Evolutionary conservation across 2,113 vertebrate genomes (phyloP), one percentile per base, ranked within the genome.

Genomic region (Synodontis membranacea): DNA sequence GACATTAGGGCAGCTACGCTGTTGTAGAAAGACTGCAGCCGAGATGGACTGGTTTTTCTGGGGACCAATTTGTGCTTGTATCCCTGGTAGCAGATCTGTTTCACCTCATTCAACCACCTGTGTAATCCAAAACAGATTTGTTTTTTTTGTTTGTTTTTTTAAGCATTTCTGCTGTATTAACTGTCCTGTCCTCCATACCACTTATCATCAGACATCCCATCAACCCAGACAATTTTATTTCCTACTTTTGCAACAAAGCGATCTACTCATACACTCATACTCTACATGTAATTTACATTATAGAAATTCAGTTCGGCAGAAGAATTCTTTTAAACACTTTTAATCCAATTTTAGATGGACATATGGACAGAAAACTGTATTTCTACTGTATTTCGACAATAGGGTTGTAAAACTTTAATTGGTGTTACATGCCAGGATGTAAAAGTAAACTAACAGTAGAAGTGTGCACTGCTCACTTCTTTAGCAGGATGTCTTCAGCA

Each of bases 71-170:
- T 96, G 76, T 78, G 90, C 87, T 95, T 96, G 92, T 88, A 94
- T 42, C 94, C 95, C 86, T 94, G 92, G 87, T 93, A 93, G 92
- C 94, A 96, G 89, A 97, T 96, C 83, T 95, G 93, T 83, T 96
- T 94, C 62, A 97, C 95, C 91, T 96, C 94, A 70, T 94, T 92
- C 91, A 96, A 86, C 97, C 97, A 98, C 83, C 97, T 98, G 85
- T 88, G 64, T 56, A 10, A 83, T 70, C 21, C 74, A 92, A 93
- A 91, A 75, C 5, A 42, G 11, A 62, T 72, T 72, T 12, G n/a
- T n/a, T n/a, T n/a, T n/a, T n/a, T n/a, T n/a, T n/a, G n/a, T n/a
- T n/a, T n/a, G n/a, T 42, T 72, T 23, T 66, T 66, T 50, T 19
- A 14, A 60, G 56, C 39, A 34, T 66, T 37, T 66, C 31, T 34